These are phyloP conservation scores for Onychomys torridus DNA, from an alignment of 2,797 vertebrate species.

Conservation along the genomic window DNA sequence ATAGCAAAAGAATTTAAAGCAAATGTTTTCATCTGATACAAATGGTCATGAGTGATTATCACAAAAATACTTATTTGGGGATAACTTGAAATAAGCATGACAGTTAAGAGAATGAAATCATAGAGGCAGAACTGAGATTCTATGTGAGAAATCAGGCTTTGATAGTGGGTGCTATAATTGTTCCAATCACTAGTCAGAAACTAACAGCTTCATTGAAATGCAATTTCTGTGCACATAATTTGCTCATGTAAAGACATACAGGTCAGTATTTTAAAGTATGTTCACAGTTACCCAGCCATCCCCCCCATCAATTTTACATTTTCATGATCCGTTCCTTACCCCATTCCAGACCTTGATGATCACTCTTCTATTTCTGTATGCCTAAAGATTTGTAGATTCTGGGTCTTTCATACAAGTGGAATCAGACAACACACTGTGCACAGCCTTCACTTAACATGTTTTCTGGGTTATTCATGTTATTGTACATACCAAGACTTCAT, in stretches of 20 bases:
- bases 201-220: not conserved
- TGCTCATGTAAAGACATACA: not conserved
- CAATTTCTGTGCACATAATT: not conserved
- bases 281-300: not conserved
- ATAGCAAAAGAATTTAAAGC: slow-evolving; percentile 18
- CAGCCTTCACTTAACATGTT: not conserved
- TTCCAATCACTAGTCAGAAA: not conserved
- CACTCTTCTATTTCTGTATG: not conserved
- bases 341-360: not conserved
- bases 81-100: not conserved
- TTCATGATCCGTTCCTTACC: not conserved
- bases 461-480: not conserved
- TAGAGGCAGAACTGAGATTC: not conserved
- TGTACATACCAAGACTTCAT: not conserved
- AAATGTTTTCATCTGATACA: slow-evolving; percentile 33
- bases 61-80: not conserved
- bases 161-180: not conserved
- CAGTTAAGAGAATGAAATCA: not conserved
- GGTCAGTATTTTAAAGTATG: not conserved
- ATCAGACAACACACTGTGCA: not conserved
- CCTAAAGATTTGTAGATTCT: not conserved
- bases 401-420: not conserved
- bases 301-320: not conserved
- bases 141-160: slow-evolving; percentile 16
- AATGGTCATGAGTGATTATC: not conserved